Evolutionary conservation across 1,140 invertebrate genomes (phyloP).

Genomic region (Pseudomyrmex flavicornis): DNA sequence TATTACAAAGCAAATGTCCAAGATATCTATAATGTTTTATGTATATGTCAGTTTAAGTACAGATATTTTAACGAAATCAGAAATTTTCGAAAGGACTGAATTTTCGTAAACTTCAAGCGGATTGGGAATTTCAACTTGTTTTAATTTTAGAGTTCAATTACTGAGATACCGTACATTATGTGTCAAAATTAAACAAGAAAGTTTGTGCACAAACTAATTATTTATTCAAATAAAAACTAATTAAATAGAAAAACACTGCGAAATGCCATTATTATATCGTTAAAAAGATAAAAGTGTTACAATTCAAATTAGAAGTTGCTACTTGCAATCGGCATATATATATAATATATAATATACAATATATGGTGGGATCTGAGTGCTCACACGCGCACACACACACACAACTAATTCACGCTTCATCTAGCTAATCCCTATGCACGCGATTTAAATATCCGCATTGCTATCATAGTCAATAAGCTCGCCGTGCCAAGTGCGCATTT

Average conservation of each 20-base stretch:
- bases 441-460: constrained; percentile 59
- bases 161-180: too few species aligned
- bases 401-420: background rate
- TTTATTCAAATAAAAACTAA: too few species aligned
- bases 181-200: too few species aligned
- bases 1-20: background rate
- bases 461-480: constrained; percentile 53
- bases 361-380: constrained; percentile 35
- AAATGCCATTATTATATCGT: too few species aligned
- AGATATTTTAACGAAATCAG: constrained; percentile 16
- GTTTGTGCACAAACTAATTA: too few species aligned
- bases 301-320: background rate
- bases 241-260: too few species aligned
- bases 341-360: background rate
- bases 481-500: constrained; percentile 40
- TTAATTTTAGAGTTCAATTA: too few species aligned
- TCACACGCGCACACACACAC: background rate
- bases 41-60: background rate
- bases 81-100: too few species aligned
- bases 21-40: background rate
- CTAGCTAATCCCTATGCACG: constrained; percentile 42
- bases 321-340: too few species aligned
- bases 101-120: too few species aligned
- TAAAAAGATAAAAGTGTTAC: background rate
- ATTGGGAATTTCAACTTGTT: too few species aligned